phyloP scores from a whole-genome alignment of 2,113 vertebrate genomes.

The Paraplagusia blochii region DNA sequence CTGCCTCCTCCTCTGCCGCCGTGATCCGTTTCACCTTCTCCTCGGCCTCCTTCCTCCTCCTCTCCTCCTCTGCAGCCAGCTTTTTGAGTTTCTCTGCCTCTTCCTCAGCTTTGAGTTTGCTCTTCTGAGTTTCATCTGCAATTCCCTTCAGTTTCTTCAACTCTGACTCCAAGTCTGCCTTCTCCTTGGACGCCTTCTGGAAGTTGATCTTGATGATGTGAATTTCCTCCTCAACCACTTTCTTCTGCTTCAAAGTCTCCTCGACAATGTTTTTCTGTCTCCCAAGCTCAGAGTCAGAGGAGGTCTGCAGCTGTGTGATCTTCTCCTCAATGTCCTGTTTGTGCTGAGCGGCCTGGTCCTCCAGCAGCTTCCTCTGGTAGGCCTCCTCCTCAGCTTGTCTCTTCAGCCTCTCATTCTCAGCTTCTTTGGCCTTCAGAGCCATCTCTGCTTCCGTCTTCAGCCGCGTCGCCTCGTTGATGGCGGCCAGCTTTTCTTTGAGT shows the following conservation, averaged over 20 bases:
- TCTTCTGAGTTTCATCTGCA: conserved; percentile 84
- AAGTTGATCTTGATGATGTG: conserved; percentile 86
- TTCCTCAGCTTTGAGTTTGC: conserved; percentile 84
- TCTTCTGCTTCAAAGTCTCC: conserved; percentile 87
- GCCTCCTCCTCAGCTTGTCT: conserved; percentile 91
- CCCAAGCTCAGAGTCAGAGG: conserved; percentile 83
- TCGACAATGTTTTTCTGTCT: conserved; percentile 88
- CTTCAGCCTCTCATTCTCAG: conserved; percentile 90
- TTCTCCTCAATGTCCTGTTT: conserved; percentile 93
- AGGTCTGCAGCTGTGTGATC: conserved; percentile 83
- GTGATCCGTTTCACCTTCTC: conserved; percentile 87
- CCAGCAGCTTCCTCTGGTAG: conserved; percentile 88
- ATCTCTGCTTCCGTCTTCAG: conserved; percentile 92
- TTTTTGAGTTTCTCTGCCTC: conserved; percentile 85
- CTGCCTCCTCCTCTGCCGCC: conserved; percentile 87
- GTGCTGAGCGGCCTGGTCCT: conserved; percentile 91
- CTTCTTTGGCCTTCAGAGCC: conserved; percentile 91
- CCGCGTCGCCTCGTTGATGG: conserved; percentile 87
- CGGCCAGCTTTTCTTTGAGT: conserved; percentile 89
- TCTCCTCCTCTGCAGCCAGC: conserved; percentile 84
- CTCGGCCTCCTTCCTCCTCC: conserved; percentile 86
- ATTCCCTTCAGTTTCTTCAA: conserved; percentile 83
- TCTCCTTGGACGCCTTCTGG: conserved; percentile 85
- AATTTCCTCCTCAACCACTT: conserved; percentile 92
- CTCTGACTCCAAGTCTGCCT: conserved; percentile 86